Evolutionary conservation across 2,888 invertebrate genomes (phyloP).

Genomic region (Aphelenchoides bicaudatus): DNA sequence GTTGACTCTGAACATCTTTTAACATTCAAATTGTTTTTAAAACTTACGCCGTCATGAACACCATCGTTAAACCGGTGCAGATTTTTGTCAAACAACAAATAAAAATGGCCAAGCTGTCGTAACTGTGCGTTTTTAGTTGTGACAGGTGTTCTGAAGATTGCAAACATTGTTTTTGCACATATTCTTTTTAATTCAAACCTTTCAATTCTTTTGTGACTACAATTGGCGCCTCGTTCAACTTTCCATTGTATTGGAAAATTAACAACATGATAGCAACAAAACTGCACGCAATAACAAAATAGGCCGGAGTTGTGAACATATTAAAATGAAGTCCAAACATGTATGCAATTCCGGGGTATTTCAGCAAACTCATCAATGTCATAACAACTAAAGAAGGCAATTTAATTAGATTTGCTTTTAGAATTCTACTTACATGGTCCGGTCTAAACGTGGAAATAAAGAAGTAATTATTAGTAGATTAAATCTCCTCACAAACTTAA

Average conservation of each 20-base stretch:
- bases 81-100: slow-evolving; percentile 22
- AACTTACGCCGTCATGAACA: slow-evolving; percentile 20
- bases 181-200: too few species aligned
- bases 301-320: slow-evolving; percentile 30
- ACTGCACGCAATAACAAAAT: slow-evolving; percentile 11
- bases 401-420: background rate
- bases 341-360: slow-evolving; percentile 28
- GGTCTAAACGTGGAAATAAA: too few species aligned
- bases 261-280: slow-evolving; percentile 21
- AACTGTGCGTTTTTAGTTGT: too few species aligned
- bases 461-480: too few species aligned
- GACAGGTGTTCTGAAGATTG: too few species aligned
- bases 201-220: too few species aligned
- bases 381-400: background rate
- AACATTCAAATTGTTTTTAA: too few species aligned
- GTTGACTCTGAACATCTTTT: slow-evolving; percentile 18
- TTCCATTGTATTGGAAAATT: slow-evolving; percentile 20
- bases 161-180: too few species aligned
- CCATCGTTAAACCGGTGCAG: slow-evolving; percentile 15
- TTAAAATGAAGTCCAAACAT: slow-evolving; percentile 31
- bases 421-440: slow-evolving; percentile 27
- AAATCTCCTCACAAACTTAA: too few species aligned
- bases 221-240: slow-evolving; percentile 10
- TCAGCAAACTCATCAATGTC: slow-evolving; percentile 3
- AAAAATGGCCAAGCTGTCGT: slow-evolving; percentile 21